phyloP scores from a whole-genome alignment of 2,797 vertebrate species.

The Orientallactaga sibirica region DNA sequence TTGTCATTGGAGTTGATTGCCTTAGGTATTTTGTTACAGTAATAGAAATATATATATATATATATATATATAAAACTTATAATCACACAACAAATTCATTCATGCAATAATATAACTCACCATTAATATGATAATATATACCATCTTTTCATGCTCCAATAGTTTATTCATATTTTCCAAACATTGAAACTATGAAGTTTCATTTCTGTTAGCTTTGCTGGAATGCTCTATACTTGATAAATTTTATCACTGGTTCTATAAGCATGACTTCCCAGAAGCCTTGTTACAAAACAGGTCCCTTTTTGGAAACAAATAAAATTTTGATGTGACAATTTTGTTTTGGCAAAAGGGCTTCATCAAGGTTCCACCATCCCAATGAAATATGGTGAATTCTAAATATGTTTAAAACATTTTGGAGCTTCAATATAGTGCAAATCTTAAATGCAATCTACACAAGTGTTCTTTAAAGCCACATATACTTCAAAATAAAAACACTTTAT shows the following conservation, averaged over 20 bases:
- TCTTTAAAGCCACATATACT: not conserved
- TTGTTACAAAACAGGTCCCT: not conserved
- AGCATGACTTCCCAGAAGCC: not conserved
- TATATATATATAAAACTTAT: no score
- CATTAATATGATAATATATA: not conserved
- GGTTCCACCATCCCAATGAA: not conserved
- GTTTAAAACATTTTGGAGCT: not conserved
- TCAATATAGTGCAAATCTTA: not conserved
- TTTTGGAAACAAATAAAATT: not conserved
- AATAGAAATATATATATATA: no score
- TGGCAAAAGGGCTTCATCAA: not conserved
- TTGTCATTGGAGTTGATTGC: no score
- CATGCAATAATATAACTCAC: slow-evolving; percentile 33
- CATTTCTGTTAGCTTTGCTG: not conserved
- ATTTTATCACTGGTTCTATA: slow-evolving; percentile 17
- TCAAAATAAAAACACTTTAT: not conserved
- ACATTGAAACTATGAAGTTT: not conserved
- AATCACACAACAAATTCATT: not conserved
- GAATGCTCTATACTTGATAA: slow-evolving; percentile 1
- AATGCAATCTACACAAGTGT: not conserved
- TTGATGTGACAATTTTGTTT: not conserved
- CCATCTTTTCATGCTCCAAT: not conserved
- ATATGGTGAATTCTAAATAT: slow-evolving; percentile 5
- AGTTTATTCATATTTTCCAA: slow-evolving; percentile 6
- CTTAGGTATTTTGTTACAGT: no score